phyloP scores from a whole-genome alignment of 53 echinoderm and acorn worm genomes.

The Antedon mediterranea region DNA sequence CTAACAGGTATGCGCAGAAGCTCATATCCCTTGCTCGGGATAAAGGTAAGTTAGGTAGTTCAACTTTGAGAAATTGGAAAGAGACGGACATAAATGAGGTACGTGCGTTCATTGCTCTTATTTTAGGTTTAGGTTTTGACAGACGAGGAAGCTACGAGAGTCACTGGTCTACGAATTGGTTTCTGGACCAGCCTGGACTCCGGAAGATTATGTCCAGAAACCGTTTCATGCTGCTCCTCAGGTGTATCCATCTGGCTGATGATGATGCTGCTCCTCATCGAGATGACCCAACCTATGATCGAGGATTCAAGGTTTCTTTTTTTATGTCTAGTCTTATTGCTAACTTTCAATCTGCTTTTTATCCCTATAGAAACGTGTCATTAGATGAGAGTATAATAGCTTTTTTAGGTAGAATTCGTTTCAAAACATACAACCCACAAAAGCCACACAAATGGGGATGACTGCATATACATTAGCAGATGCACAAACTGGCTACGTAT shows the following conservation, averaged over 20 bases:
- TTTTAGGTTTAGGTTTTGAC: not conserved
- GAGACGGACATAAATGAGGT: not conserved
- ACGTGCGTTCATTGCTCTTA: not conserved
- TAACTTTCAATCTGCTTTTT: not conserved
- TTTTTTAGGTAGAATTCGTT: slow-evolving; percentile 11
- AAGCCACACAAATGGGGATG: slow-evolving; percentile 20
- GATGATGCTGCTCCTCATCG: not conserved
- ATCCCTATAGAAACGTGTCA: slow-evolving; percentile 9
- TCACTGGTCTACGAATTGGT: not conserved
- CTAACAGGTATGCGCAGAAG: not conserved
- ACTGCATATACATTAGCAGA: slow-evolving; percentile 22
- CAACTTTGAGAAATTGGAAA: not conserved
- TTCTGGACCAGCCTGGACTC: not conserved
- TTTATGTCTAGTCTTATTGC: not conserved
- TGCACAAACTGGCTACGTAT: slow-evolving; percentile 8
- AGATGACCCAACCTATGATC: not conserved
- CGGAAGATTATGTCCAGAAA: not conserved
- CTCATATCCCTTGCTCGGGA: not conserved
- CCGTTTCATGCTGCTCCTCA: not conserved
- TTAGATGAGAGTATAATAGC: slow-evolving; percentile 18
- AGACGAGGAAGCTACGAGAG: not conserved
- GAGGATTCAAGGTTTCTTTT: not conserved
- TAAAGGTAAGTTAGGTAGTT: not conserved
- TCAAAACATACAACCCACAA: slow-evolving; percentile 19
- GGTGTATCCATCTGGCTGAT: not conserved